Conservation (phyloP, 1,140 invertebrate genomes). For the Lasioglossum albipes region DNA sequence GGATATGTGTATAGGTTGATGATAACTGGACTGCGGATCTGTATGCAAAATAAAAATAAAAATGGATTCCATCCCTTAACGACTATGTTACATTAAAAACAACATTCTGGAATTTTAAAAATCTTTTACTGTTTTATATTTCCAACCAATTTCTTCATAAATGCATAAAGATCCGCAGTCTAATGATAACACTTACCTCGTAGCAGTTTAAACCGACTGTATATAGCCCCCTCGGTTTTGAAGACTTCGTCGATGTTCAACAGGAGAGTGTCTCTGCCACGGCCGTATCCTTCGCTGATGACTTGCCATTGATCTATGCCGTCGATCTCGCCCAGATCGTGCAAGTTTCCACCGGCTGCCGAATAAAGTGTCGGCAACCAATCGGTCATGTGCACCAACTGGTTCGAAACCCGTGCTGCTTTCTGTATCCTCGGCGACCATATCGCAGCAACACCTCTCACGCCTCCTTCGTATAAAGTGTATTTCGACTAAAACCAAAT, state of each 20-base stretch:
- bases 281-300: conserved; percentile 69
- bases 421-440: conserved; percentile 82
- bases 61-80: no score
- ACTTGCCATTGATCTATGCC: conserved; percentile 83
- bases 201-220: conserved; percentile 78
- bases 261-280: conserved; percentile 72
- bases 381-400: conserved; percentile 85
- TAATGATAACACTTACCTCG: conserved; percentile 72
- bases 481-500: conserved; percentile 82
- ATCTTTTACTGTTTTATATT: no score
- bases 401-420: conserved; percentile 77
- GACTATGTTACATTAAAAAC: no score
- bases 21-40: no score
- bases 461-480: conserved; percentile 87
- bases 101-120: no score
- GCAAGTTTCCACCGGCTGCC: conserved; percentile 80
- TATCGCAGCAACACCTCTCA: conserved; percentile 83
- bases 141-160: no score
- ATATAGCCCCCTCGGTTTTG: conserved; percentile 77
- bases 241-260: conserved; percentile 80
- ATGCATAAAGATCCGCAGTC: no score
- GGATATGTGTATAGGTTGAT: no score
- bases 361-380: conserved; percentile 86
- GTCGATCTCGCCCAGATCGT: conserved; percentile 80
- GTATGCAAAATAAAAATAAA: no score